phyloP scores from a whole-genome alignment of 2,888 invertebrate species.

The Beris morrisii region DNA sequence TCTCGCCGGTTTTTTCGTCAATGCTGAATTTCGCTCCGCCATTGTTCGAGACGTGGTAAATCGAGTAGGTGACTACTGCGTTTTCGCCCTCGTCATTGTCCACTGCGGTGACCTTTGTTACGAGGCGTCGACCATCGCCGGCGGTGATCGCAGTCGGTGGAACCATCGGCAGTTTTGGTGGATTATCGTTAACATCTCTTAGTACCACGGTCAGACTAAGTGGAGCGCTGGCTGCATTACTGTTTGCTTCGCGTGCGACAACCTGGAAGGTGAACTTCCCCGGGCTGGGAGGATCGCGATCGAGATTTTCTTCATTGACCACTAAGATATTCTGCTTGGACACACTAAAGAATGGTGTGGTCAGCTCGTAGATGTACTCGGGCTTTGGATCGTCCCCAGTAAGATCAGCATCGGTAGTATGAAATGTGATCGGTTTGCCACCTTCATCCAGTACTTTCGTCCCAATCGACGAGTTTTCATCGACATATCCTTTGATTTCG shows the following conservation, averaged over 20 bases:
- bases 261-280: constrained; percentile 86
- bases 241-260: constrained; percentile 79
- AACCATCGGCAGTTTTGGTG: constrained; percentile 77
- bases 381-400: constrained; percentile 80
- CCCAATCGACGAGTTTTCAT: constrained; percentile 85
- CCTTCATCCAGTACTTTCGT: constrained; percentile 72
- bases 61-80: constrained; percentile 78
- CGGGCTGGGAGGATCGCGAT: constrained; percentile 83
- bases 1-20: constrained; percentile 75
- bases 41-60: constrained; percentile 89
- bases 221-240: constrained; percentile 80
- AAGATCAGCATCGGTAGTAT: constrained; percentile 82
- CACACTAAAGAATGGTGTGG: constrained; percentile 80
- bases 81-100: constrained; percentile 87
- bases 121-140: constrained; percentile 68
- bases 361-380: constrained; percentile 79
- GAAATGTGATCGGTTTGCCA: constrained; percentile 69
- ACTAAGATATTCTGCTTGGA: constrained; percentile 71
- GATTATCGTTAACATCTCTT: constrained; percentile 84
- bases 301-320: constrained; percentile 81
- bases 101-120: constrained; percentile 72
- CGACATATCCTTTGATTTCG: constrained; percentile 74
- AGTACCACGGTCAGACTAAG: constrained; percentile 74
- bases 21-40: constrained; percentile 84
- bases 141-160: constrained; percentile 81